A percentile compares a stretch with the other conserved stretches of the same genome.
phyloP scores from a whole-genome alignment of 2,888 invertebrate genomes.

The Parascotia fuliginaria region DNA sequence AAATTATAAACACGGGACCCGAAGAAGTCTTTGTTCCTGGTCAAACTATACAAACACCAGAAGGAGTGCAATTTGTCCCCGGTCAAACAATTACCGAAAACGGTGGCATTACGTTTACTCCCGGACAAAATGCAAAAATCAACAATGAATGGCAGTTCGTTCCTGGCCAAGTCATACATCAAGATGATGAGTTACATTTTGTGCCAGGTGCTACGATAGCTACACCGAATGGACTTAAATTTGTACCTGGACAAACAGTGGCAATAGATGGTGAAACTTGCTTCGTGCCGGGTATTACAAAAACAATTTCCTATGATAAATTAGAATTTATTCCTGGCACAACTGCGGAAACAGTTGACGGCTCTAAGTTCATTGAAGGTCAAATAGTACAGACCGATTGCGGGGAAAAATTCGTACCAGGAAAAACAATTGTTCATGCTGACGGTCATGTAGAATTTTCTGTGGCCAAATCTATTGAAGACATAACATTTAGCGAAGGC shows the following conservation, averaged over 20 bases:
- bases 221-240: slow-evolving; percentile 87
- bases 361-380: slow-evolving; percentile 88
- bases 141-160: slow-evolving; percentile 87
- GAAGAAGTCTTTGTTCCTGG: slow-evolving; percentile 87
- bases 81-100: slow-evolving; percentile 86
- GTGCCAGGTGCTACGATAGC: slow-evolving; percentile 88
- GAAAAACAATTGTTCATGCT: slow-evolving; percentile 80
- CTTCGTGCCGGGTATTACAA: slow-evolving; percentile 87
- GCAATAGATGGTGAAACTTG: slow-evolving; percentile 78
- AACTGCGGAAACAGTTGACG: slow-evolving; percentile 87
- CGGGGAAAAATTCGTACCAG: slow-evolving; percentile 88
- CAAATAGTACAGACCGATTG: slow-evolving; percentile 86
- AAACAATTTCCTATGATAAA: slow-evolving; percentile 69
- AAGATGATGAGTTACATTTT: slow-evolving; percentile 85
- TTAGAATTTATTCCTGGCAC: slow-evolving; percentile 87
- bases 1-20: slow-evolving; percentile 76
- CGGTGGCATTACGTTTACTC: slow-evolving; percentile 84
- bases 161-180: slow-evolving; percentile 87
- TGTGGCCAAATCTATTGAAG: slow-evolving; percentile 84
- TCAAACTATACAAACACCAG: slow-evolving; percentile 86
- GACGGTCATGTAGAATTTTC: slow-evolving; percentile 86
- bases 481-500: slow-evolving; percentile 84
- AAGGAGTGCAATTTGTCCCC: slow-evolving; percentile 87
- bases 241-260: slow-evolving; percentile 88
- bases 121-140: slow-evolving; percentile 86